These are phyloP conservation scores for Trididemnum miniatum DNA, from an alignment of 23 tunicate genomes.

Conservation along the genomic window DNA sequence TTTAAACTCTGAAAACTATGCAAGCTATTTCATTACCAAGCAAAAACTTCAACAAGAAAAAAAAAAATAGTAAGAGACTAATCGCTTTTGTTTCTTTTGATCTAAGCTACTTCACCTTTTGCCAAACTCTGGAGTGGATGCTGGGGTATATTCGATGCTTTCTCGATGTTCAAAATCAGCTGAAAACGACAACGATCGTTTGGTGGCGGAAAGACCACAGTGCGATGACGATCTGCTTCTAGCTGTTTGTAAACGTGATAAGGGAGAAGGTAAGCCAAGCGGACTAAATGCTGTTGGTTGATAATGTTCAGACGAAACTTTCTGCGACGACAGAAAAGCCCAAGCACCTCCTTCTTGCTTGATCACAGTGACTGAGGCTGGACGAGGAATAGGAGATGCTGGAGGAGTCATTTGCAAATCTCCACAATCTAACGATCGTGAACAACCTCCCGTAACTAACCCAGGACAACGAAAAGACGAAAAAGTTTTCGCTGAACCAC, in stretches of 20 bases:
- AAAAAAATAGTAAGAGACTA: no score
- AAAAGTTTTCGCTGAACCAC: constrained; percentile 2
- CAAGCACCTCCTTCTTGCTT: constrained; percentile 61
- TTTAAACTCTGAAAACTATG: not conserved
- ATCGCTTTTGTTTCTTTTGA: no score
- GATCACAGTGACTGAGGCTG: constrained; percentile 84
- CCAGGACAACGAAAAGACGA: constrained; percentile 35
- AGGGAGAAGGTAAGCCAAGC: constrained; percentile 38
- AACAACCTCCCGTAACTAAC: constrained; percentile 22
- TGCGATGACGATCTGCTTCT: not conserved
- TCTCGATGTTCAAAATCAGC: constrained; percentile 75
- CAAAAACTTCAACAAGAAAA: no score
- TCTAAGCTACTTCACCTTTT: constrained; percentile 61
- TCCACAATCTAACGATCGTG: constrained; percentile 56
- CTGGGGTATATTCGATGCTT: constrained; percentile 70
- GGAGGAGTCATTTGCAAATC: constrained; percentile 61
- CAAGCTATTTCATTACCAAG: no score
- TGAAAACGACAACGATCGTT: constrained; percentile 75
- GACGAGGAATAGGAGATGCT: constrained; percentile 75
- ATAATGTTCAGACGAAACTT: constrained; percentile 23
- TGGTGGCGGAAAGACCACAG: constrained; percentile 62
- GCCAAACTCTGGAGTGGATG: constrained; percentile 60
- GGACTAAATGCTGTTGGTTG: constrained; percentile 51
- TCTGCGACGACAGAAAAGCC: constrained; percentile 46
- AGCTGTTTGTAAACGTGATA: constrained; percentile 21